phyloP scores from a whole-genome alignment of 2,797 vertebrate species.

The Peromyscus aztecus region DNA sequence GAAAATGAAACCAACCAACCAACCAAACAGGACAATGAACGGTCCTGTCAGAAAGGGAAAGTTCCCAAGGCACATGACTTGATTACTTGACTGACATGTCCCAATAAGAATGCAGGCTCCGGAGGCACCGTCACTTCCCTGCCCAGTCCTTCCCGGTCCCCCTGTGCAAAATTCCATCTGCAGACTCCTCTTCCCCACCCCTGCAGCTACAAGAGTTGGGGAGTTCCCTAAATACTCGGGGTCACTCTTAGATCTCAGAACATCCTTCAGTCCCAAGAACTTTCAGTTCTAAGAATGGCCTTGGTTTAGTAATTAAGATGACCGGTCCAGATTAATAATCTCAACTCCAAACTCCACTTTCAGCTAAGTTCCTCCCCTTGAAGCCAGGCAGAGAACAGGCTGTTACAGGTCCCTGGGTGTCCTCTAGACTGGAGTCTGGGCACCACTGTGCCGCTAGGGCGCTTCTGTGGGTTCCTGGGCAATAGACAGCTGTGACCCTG shows the following conservation, averaged over 20 bases:
- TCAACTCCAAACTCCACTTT: neutral
- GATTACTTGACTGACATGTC: neutral
- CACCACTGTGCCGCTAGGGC: neutral
- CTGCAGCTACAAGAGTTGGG: neutral
- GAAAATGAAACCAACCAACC: neutral
- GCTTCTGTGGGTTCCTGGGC: neutral
- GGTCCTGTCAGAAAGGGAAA: neutral
- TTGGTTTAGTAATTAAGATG: slow-evolving; percentile 65
- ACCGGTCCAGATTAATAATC: slow-evolving; percentile 58
- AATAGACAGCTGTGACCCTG: neutral
- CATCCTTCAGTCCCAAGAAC: slow-evolving; percentile 53
- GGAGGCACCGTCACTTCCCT: neutral
- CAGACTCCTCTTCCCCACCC: neutral
- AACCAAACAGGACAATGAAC: slow-evolving; percentile 21
- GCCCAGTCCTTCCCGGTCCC: neutral
- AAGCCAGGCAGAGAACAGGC: neutral
- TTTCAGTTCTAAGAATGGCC: slow-evolving; percentile 16
- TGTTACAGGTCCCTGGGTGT: neutral
- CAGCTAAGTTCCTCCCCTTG: neutral
- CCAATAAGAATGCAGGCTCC: neutral
- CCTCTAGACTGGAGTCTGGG: neutral
- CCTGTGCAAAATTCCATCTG: slow-evolving; percentile 29
- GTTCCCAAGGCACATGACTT: neutral
- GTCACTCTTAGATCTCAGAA: slow-evolving; percentile 61
- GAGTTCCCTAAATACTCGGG: neutral